Evolutionary conservation across 2,113 vertebrate species (phyloP).

Genomic region (Chamaetylas fuelleborni): DNA sequence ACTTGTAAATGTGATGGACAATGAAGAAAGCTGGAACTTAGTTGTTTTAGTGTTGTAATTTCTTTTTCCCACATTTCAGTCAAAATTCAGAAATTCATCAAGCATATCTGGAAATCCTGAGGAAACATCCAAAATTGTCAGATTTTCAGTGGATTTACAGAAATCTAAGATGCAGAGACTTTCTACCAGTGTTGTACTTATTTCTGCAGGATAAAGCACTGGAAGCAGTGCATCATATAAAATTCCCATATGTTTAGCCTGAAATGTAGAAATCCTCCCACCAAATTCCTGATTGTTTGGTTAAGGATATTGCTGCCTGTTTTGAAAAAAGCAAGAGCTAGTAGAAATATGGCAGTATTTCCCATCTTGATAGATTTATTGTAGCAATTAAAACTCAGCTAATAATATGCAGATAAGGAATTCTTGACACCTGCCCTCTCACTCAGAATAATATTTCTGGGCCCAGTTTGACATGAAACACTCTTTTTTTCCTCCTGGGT

Average conservation of each 20-base stretch:
- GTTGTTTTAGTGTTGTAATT: background rate
- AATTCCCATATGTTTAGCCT: background rate
- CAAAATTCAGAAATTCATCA: background rate
- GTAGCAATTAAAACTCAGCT: background rate
- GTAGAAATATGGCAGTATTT: background rate
- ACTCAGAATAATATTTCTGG: background rate
- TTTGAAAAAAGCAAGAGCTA: background rate
- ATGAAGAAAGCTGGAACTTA: background rate
- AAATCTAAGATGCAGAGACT: background rate
- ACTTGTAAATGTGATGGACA: background rate
- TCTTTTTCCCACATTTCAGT: background rate
- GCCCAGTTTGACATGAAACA: background rate
- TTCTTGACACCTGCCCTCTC: background rate
- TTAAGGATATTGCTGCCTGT: background rate
- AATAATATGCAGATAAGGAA: background rate
- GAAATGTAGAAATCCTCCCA: background rate
- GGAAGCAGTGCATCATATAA: background rate
- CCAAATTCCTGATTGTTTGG: background rate
- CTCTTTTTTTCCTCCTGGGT: background rate
- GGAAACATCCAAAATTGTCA: background rate
- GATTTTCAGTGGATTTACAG: background rate
- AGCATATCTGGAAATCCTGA: background rate
- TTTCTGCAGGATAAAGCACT: background rate
- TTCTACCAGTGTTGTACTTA: background rate
- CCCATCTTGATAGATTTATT: background rate